Conservation (phyloP, 37 sponge, comb jelly and placozoan genomes). For the Corticium candelabrum region DNA sequence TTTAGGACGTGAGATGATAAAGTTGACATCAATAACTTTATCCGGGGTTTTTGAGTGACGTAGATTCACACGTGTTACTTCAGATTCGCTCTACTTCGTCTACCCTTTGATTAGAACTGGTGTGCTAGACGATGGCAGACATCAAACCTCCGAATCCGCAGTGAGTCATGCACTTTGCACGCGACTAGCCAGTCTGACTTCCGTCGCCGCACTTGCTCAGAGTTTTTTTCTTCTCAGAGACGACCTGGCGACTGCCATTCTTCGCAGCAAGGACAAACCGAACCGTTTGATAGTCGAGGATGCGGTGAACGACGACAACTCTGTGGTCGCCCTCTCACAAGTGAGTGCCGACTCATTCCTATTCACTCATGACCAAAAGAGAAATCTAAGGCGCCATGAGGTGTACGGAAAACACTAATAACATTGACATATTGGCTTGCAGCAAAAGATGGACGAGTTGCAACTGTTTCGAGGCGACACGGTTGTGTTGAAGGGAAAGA, state of each 20-base stretch:
- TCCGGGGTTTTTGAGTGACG: too few species aligned
- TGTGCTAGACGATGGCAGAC: constrained; percentile 35
- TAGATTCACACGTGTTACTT: too few species aligned
- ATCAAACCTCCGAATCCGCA: constrained; percentile 84
- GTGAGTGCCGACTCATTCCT: background rate
- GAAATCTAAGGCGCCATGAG: too few species aligned
- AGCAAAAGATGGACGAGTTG: constrained; percentile 98
- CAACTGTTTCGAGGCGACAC: constrained; percentile 99
- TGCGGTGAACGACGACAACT: constrained; percentile 90
- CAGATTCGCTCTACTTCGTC: too few species aligned
- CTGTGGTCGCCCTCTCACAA: constrained; percentile 91
- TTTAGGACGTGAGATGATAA: too few species aligned
- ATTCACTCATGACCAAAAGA: background rate
- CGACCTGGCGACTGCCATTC: constrained; percentile 91
- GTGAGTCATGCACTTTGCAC: constrained; percentile 27
- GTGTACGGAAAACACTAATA: too few species aligned
- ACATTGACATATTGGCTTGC: background rate
- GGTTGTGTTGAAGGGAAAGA: constrained; percentile 93
- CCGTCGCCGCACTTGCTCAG: too few species aligned
- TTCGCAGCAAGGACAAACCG: constrained; percentile 69
- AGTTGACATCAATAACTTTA: too few species aligned
- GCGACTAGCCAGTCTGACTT: background rate
- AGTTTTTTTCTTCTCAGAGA: constrained; percentile 44
- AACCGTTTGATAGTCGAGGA: constrained; percentile 93
- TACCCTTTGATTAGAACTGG: too few species aligned